Evolutionary conservation across 2,797 vertebrate species (phyloP).

Genomic region (Melanotaenia maccullochi): DNA sequence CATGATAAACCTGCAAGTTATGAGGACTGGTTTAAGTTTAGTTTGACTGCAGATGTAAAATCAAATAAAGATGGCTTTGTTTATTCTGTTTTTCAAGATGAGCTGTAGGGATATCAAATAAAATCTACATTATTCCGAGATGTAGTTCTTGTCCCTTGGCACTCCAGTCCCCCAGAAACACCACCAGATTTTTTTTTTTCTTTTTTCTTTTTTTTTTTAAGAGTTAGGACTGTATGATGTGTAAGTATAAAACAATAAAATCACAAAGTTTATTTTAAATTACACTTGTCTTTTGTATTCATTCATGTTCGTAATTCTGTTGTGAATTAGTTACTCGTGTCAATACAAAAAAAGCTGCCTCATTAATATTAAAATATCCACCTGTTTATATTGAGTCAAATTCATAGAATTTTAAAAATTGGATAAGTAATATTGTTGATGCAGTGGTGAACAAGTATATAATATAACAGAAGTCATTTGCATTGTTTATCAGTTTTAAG

Average conservation of each 20-base stretch:
- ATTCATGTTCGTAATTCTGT: neutral
- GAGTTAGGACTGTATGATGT: constrained; percentile 87
- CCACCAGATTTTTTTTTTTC: constrained; percentile 74
- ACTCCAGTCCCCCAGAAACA: constrained; percentile 82
- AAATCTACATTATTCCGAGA: constrained; percentile 60
- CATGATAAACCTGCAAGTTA: constrained; percentile 41
- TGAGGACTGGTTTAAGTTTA: constrained; percentile 44
- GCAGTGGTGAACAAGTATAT: no score
- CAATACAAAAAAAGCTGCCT: no score
- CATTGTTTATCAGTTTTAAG: neutral
- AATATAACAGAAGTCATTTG: neutral
- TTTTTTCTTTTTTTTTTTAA: constrained; percentile 72
- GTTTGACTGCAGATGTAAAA: constrained; percentile 46
- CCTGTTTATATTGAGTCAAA: no score
- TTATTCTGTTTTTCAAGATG: constrained; percentile 46
- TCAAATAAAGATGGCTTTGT: constrained; percentile 33
- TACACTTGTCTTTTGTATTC: constrained; percentile 73
- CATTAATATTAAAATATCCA: no score
- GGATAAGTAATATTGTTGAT: no score
- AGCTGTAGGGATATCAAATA: constrained; percentile 52
- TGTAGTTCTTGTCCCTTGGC: constrained; percentile 69
- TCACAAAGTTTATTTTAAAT: constrained; percentile 90
- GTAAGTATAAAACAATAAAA: constrained; percentile 88
- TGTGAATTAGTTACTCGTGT: no score
- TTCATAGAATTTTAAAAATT: no score